Evolutionary conservation across 2,888 invertebrate genomes (phyloP).

Genomic region (Asteroscopus sphinx): DNA sequence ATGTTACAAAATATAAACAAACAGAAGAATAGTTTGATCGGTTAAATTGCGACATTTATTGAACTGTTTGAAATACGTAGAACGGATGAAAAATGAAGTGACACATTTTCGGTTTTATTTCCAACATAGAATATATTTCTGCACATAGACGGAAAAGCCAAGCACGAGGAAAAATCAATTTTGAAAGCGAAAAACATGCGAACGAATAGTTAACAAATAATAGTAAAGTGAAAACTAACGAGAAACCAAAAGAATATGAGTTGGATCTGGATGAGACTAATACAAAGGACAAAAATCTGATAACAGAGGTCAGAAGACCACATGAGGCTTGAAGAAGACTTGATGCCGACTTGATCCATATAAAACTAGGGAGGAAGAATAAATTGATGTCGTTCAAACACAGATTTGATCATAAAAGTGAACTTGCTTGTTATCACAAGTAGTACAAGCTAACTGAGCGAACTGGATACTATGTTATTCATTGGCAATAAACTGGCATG

Average conservation of each 20-base stretch:
- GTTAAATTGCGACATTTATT: neutral
- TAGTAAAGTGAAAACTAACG: too few species aligned
- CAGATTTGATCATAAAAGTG: conserved; percentile 15
- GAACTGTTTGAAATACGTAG: neutral
- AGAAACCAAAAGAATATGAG: too few species aligned
- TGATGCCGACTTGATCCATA: too few species aligned
- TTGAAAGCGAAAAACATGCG: too few species aligned
- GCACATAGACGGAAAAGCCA: too few species aligned
- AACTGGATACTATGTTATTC: conserved; percentile 30
- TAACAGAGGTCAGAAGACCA: too few species aligned
- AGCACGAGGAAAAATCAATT: too few species aligned
- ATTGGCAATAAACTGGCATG: conserved; percentile 16
- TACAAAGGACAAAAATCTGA: too few species aligned
- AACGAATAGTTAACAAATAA: too few species aligned
- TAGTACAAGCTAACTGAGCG: conserved; percentile 17
- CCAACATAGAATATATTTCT: too few species aligned
- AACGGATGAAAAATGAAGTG: neutral
- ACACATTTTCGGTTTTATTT: neutral
- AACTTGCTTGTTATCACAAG: conserved; percentile 30
- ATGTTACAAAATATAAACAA: conserved; percentile 1
- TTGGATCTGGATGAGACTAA: too few species aligned
- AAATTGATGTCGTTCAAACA: neutral
- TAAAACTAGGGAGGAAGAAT: neutral
- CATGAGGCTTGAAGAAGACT: too few species aligned
- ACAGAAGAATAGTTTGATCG: neutral